These are phyloP conservation scores for Datnioides undecimradiatus DNA, from an alignment of 2,113 vertebrate species.

Conservation along the genomic window DNA sequence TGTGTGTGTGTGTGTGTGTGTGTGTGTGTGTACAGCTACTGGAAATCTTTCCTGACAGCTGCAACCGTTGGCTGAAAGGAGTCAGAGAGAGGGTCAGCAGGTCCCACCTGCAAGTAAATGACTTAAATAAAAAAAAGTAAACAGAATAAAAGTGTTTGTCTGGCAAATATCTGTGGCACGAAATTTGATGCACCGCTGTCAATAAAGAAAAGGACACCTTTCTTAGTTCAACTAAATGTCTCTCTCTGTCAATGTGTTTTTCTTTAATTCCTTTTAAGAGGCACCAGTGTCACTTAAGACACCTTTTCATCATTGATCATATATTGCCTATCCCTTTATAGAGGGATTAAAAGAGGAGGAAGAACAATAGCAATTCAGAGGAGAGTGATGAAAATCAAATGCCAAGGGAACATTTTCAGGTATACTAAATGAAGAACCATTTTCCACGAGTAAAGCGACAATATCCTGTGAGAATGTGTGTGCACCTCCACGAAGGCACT, in stretches of 20 bases:
- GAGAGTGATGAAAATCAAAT: neutral
- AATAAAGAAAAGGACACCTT: neutral
- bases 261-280: neutral
- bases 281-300: neutral
- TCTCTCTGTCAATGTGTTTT: too few relatives aligned
- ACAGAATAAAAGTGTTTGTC: neutral
- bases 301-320: neutral
- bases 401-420: neutral
- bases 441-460: neutral
- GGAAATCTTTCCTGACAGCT: slow-evolving; percentile 5
- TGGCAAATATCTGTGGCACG: neutral
- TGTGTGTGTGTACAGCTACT: slow-evolving; percentile 21
- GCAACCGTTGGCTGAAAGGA: slow-evolving; percentile 11
- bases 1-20: slow-evolving; percentile 2
- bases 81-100: slow-evolving; percentile 17
- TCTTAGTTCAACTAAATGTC: too few relatives aligned
- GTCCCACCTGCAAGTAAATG: slow-evolving; percentile 12
- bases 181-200: neutral
- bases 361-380: too few relatives aligned
- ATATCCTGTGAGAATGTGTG: neutral
- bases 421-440: neutral
- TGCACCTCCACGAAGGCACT: neutral
- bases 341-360: neutral
- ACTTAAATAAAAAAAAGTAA: neutral
- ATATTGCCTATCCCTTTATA: too few relatives aligned